Evolutionary conservation across 2,888 invertebrate species (phyloP).

Genomic region (Eugnorisma glareosa): DNA sequence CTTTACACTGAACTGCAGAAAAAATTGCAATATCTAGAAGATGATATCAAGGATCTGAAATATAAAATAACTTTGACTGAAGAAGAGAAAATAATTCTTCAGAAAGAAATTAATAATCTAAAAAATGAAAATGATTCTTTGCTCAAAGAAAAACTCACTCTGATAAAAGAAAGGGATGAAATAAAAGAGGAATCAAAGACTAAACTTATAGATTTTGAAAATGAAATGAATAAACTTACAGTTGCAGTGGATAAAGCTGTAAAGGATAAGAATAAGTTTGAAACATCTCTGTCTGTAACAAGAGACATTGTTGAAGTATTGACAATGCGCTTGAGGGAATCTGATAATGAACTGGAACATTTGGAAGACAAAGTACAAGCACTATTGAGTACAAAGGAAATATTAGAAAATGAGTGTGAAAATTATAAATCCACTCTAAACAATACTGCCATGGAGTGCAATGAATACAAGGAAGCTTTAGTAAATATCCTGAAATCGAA

Average conservation of each 20-base stretch:
- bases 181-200: slow-evolving; percentile 83
- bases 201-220: slow-evolving; percentile 83
- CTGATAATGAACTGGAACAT: slow-evolving; percentile 91
- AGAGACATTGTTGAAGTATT: slow-evolving; percentile 91
- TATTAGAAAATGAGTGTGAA: slow-evolving; percentile 81
- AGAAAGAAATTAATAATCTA: slow-evolving; percentile 78
- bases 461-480: slow-evolving; percentile 87
- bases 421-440: slow-evolving; percentile 82
- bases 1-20: slow-evolving; percentile 82
- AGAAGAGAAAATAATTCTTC: slow-evolving; percentile 77
- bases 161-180: slow-evolving; percentile 77
- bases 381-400: slow-evolving; percentile 80
- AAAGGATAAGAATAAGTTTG: slow-evolving; percentile 90
- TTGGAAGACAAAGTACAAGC: slow-evolving; percentile 84
- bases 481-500: slow-evolving; percentile 87
- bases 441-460: slow-evolving; percentile 83
- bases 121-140: slow-evolving; percentile 79
- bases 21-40: slow-evolving; percentile 79
- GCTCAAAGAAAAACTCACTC: slow-evolving; percentile 74
- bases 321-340: slow-evolving; percentile 90
- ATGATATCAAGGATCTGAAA: slow-evolving; percentile 81
- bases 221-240: slow-evolving; percentile 84
- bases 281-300: slow-evolving; percentile 91
- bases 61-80: slow-evolving; percentile 77
- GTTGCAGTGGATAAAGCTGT: slow-evolving; percentile 84